A percentile compares a stretch with the other conserved stretches of the same genome.
Conservation (phyloP, 2,113 vertebrate genomes). For the Corythornis madagascariensis region DNA sequence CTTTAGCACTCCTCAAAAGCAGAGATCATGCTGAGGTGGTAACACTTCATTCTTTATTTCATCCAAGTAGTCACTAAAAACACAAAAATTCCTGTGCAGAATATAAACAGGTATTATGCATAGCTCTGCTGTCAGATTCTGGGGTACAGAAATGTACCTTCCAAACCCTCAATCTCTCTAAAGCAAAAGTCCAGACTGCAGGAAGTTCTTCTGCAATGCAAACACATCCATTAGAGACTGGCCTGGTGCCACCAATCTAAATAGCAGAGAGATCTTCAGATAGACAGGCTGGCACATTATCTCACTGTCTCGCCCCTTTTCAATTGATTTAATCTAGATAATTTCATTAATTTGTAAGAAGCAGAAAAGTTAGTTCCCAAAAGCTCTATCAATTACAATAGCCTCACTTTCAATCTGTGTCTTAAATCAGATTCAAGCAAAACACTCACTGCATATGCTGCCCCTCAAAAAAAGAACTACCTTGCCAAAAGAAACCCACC, state of each 20-base stretch:
- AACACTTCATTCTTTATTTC: neutral
- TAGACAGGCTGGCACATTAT: conserved; percentile 29
- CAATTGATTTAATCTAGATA: conserved; percentile 43
- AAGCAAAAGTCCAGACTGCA: neutral
- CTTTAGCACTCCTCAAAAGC: neutral
- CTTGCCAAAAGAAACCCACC: neutral
- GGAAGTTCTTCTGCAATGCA: conserved; percentile 15
- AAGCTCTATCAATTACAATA: conserved; percentile 38
- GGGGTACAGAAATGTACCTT: neutral
- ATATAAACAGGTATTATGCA: neutral
- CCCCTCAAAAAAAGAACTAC: neutral
- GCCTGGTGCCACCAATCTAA: conserved; percentile 37
- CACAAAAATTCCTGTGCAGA: neutral
- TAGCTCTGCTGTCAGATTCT: neutral
- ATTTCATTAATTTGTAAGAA: conserved; percentile 54
- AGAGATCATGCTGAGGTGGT: neutral
- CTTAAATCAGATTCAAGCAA: neutral
- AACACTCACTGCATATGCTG: neutral
- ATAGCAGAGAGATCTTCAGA: conserved; percentile 21
- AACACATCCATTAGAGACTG: conserved; percentile 50
- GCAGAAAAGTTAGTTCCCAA: conserved; percentile 5
- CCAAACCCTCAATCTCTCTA: neutral
- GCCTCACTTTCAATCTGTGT: neutral
- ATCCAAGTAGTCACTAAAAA: neutral
- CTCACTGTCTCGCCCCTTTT: conserved; percentile 10